Evolutionary conservation across 1,140 invertebrate species (phyloP).

Genomic region (Thaumetopoea pityocampa): DNA sequence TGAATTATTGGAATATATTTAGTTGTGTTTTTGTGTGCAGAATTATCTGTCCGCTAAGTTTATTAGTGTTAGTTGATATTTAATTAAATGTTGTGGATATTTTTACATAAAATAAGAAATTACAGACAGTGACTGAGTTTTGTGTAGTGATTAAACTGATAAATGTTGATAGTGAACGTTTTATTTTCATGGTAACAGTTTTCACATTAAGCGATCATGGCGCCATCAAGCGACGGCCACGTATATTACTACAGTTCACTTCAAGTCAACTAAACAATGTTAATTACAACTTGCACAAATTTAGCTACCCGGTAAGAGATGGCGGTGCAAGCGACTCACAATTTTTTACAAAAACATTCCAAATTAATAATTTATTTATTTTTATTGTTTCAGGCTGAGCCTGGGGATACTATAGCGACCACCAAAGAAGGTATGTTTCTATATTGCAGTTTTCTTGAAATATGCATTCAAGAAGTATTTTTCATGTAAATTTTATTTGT

Average conservation of each 20-base stretch:
- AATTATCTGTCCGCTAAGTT: no score
- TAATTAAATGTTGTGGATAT: no score
- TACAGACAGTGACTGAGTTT: conserved; percentile 4
- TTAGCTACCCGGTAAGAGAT: conserved; percentile 67
- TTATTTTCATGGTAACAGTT: conserved; percentile 71
- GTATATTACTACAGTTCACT: conserved; percentile 54
- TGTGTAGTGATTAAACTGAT: conserved; percentile 15
- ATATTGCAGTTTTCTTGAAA: conserved; percentile 1
- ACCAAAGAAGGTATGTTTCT: conserved; percentile 71
- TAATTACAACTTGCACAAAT: conserved; percentile 30
- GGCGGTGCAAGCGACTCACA: conserved; percentile 31
- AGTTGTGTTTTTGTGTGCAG: no score
- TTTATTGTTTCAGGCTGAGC: conserved; percentile 62
- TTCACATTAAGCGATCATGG: conserved; percentile 66
- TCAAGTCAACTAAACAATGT: conserved; percentile 36
- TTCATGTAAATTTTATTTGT: not conserved
- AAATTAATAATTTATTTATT: conserved; percentile 14
- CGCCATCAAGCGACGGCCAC: conserved; percentile 71
- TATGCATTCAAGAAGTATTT: not conserved
- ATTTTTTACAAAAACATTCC: not conserved
- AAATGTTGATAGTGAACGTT: conserved; percentile 31
- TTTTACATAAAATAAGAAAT: conserved; percentile 5
- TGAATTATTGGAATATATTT: no score
- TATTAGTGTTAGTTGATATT: no score
- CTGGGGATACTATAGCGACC: conserved; percentile 72